These are phyloP conservation scores for Eulemur rubriventer DNA, from an alignment of 2,797 vertebrate species.

Conservation along the genomic window DNA sequence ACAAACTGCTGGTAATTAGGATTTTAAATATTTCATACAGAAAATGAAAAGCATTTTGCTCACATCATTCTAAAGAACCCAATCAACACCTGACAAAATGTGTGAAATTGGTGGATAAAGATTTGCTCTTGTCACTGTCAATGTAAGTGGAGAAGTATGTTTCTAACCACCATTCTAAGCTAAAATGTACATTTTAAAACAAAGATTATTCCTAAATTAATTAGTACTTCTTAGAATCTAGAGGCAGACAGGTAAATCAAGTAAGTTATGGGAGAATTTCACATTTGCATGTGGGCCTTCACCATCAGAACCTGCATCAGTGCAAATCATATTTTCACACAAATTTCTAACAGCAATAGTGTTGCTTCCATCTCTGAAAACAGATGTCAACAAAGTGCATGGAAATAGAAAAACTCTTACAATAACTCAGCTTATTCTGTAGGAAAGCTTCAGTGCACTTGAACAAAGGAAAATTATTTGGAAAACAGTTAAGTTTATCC, in stretches of 20 bases:
- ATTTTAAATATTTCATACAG: conserved; percentile 46
- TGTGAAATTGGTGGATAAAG: conserved; percentile 52
- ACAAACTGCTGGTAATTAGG: conserved; percentile 38
- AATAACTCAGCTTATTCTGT: conserved; percentile 65
- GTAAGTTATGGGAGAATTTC: conserved; percentile 75
- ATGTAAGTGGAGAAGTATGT: conserved; percentile 34
- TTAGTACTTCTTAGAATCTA: conserved; percentile 45
- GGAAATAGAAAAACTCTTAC: conserved; percentile 62
- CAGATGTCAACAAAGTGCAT: conserved; percentile 65
- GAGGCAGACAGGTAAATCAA: conserved; percentile 61
- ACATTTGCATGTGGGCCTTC: conserved; percentile 63
- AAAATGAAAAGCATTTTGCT: conserved; percentile 67
- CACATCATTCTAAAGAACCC: conserved; percentile 56
- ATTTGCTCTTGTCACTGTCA: conserved; percentile 54
- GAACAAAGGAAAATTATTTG: conserved; percentile 83
- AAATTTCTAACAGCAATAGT: conserved; percentile 62
- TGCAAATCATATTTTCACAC: conserved; percentile 70
- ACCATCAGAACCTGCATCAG: conserved; percentile 53
- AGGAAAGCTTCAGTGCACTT: conserved; percentile 81
- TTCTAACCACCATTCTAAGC: conserved; percentile 49
- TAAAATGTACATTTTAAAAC: conserved; percentile 64
- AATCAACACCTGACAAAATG: conserved; percentile 58
- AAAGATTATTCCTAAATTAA: conserved; percentile 42
- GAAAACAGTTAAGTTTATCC: conserved; percentile 79
- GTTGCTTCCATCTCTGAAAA: conserved; percentile 68